A percentile compares a stretch with the other conserved stretches of the same genome.
phyloP scores from a whole-genome alignment of 1,140 invertebrate species.

The Cyclargus thomasi region DNA sequence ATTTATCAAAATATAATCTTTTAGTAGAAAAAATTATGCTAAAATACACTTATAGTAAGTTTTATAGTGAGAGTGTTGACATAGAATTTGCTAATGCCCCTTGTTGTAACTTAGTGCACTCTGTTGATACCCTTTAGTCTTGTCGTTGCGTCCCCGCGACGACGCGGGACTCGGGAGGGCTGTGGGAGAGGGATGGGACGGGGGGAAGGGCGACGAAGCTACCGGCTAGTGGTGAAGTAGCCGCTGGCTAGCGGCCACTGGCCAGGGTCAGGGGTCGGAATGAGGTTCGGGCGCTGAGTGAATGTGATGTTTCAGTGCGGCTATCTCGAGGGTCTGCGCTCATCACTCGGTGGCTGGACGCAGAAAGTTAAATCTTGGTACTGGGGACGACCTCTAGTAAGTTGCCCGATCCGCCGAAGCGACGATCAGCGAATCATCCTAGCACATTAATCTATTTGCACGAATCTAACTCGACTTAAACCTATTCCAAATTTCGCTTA shows the following conservation, averaged over 20 bases:
- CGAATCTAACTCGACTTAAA: conserved; percentile 45
- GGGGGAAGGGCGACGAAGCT: too few species aligned
- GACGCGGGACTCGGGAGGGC: too few species aligned
- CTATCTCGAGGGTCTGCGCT: conserved; percentile 92
- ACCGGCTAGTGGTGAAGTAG: not conserved
- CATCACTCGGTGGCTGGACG: conserved; percentile 92
- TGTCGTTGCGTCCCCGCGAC: not conserved
- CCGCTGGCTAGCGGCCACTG: not conserved
- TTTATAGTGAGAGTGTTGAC: conserved; percentile 3
- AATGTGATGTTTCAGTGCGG: conserved; percentile 83
- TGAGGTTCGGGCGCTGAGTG: conserved; percentile 55
- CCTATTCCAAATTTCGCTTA: conserved; percentile 65
- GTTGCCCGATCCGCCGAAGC: conserved; percentile 75
- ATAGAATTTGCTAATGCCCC: conserved; percentile 14
- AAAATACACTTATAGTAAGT: conserved; percentile 12
- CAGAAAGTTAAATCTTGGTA: conserved; percentile 96
- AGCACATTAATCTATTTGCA: conserved; percentile 71
- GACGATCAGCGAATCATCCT: conserved; percentile 61
- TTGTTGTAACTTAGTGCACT: conserved; percentile 9
- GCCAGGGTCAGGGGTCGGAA: conserved; percentile 24
- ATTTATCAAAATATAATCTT: conserved; percentile 1
- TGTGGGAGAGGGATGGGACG: too few species aligned
- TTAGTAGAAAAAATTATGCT: not conserved
- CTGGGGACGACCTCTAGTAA: conserved; percentile 95
- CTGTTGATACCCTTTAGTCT: conserved; percentile 1